phyloP scores from a whole-genome alignment of 2,113 vertebrate species.

The Psettodes erumei region DNA sequence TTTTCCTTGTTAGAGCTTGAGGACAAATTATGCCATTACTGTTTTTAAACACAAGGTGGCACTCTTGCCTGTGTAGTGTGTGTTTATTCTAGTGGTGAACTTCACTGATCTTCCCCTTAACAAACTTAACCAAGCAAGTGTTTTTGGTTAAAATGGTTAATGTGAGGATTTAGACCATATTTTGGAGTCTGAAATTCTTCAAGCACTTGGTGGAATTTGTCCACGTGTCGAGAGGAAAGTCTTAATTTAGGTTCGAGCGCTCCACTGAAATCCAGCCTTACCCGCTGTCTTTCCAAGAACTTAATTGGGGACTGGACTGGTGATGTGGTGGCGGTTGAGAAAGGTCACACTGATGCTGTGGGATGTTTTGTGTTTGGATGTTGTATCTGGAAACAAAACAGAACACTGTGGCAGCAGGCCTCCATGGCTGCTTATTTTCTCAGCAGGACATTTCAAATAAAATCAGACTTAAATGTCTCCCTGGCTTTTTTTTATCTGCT shows the following conservation, averaged over 20 bases:
- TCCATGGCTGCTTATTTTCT: background rate
- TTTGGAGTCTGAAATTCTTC: background rate
- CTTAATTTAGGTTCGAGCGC: background rate
- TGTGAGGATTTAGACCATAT: background rate
- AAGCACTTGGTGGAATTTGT: background rate
- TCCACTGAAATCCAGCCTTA: background rate
- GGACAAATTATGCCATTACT: constrained; percentile 1
- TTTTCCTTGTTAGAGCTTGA: background rate
- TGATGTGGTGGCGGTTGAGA: background rate
- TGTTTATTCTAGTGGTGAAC: background rate
- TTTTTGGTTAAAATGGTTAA: background rate
- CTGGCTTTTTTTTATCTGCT: background rate
- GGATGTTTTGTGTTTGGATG: background rate
- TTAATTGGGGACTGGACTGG: background rate
- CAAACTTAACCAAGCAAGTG: background rate
- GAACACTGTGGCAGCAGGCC: background rate
- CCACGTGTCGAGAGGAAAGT: background rate
- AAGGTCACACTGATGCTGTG: background rate
- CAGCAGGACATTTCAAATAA: too few species aligned
- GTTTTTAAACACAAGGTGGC: constrained; percentile 68
- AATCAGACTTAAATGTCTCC: background rate
- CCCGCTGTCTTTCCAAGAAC: too few species aligned
- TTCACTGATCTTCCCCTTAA: background rate
- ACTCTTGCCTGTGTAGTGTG: constrained; percentile 33
- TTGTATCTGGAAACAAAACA: background rate